Evolutionary conservation across 1,140 invertebrate genomes (phyloP).

Genomic region (Nebria ingens): DNA sequence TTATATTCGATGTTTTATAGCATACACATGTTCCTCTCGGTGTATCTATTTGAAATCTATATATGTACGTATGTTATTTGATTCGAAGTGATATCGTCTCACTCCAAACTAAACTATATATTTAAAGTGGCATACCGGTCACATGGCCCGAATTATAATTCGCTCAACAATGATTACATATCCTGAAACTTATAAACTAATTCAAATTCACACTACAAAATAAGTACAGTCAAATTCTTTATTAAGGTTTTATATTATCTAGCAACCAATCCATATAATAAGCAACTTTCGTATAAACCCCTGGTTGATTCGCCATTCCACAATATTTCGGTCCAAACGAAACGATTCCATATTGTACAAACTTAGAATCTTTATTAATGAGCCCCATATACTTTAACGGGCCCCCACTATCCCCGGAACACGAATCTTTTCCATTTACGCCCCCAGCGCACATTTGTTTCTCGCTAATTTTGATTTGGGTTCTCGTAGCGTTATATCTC

Average conservation of each 20-base stretch:
- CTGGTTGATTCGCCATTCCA: slow-evolving; percentile 43
- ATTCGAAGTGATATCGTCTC: no score
- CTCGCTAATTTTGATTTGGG: slow-evolving; percentile 24
- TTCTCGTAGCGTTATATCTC: slow-evolving; percentile 31
- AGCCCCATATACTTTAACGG: slow-evolving; percentile 26
- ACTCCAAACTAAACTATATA: no score
- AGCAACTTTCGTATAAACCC: slow-evolving; percentile 48
- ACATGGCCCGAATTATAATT: no score
- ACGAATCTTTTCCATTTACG: slow-evolving; percentile 31
- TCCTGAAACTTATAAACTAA: no score
- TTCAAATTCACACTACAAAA: no score
- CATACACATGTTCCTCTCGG: no score
- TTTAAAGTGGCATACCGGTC: no score
- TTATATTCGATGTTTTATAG: no score
- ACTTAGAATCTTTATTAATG: slow-evolving; percentile 28
- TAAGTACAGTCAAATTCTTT: neutral
- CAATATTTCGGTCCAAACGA: slow-evolving; percentile 41
- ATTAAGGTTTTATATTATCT: slow-evolving; percentile 35
- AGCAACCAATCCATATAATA: slow-evolving; percentile 56
- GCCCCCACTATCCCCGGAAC: slow-evolving; percentile 38
- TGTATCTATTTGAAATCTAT: no score
- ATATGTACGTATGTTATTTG: no score
- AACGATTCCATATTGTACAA: slow-evolving; percentile 35
- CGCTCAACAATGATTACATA: no score
- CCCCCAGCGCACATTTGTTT: slow-evolving; percentile 53